phyloP scores from a whole-genome alignment of 1,140 invertebrate genomes.

The Hyphantria cunea region DNA sequence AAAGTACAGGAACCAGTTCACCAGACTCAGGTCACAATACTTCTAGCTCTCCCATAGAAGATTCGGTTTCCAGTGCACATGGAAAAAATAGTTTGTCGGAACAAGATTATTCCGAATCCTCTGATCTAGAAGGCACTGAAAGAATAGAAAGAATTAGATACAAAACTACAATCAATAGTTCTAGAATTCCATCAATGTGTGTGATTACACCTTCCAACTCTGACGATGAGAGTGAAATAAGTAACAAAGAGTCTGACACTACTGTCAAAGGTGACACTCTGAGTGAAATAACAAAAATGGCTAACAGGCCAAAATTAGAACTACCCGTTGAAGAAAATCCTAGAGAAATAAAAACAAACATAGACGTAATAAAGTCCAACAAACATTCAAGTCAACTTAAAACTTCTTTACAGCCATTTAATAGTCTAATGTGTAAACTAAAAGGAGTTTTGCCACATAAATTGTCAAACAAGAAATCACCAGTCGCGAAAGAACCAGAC shows the following conservation, averaged over 20 bases:
- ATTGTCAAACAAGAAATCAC: conserved; percentile 79
- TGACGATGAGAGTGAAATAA: conserved; percentile 88
- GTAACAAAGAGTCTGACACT: conserved; percentile 58
- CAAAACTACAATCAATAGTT: conserved; percentile 93
- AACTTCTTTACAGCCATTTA: conserved; percentile 80
- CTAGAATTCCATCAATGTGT: conserved; percentile 95
- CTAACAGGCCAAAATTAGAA: conserved; percentile 75
- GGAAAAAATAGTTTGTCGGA: conserved; percentile 87
- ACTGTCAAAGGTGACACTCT: conserved; percentile 33
- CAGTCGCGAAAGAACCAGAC: conserved; percentile 74
- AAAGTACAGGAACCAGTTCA: conserved; percentile 84
- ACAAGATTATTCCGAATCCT: conserved; percentile 90
- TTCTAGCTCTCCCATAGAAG: conserved; percentile 90
- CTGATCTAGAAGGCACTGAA: conserved; percentile 92
- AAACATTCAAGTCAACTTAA: conserved; percentile 60
- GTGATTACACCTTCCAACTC: conserved; percentile 94
- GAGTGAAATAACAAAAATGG: conserved; percentile 38
- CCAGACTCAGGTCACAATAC: conserved; percentile 92
- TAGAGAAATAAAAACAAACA: conserved; percentile 50
- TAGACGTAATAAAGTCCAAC: conserved; percentile 58
- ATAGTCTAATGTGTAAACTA: conserved; percentile 85
- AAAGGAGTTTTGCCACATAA: conserved; percentile 84
- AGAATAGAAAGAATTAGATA: conserved; percentile 91
- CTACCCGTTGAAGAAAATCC: conserved; percentile 64
- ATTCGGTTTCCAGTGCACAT: conserved; percentile 85